Conservation (phyloP, 2,888 invertebrate species). For the Parnassius mnemosyne region DNA sequence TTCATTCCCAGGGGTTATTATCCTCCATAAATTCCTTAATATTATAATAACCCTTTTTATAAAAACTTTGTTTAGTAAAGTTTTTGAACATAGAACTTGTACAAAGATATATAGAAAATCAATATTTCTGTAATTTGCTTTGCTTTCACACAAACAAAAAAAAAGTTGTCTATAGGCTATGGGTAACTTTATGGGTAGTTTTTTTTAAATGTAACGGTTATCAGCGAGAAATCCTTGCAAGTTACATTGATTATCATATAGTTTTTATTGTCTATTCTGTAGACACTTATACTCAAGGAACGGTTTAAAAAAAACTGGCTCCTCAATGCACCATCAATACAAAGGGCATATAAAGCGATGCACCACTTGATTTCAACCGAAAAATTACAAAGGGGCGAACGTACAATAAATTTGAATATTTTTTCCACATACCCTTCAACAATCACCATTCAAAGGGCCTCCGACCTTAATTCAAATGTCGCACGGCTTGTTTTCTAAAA, state of each 20-base stretch:
- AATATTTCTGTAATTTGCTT: too few relatives aligned
- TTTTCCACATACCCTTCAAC: conserved; percentile 10
- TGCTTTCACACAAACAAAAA: too few relatives aligned
- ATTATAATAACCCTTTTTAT: too few relatives aligned
- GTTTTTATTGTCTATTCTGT: neutral
- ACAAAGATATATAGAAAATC: too few relatives aligned
- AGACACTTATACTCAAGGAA: neutral
- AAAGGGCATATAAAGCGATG: conserved; percentile 29
- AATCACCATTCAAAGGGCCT: neutral
- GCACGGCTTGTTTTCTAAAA: conserved; percentile 5
- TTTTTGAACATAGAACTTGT: too few relatives aligned
- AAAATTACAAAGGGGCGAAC: conserved; percentile 27
- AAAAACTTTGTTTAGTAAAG: too few relatives aligned
- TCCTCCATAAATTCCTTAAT: too few relatives aligned
- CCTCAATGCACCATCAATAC: conserved; percentile 12
- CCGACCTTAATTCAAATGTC: neutral
- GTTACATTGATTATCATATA: neutral
- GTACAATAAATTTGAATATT: conserved; percentile 23
- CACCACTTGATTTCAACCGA: conserved; percentile 33
- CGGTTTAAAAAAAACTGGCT: conserved; percentile 20
- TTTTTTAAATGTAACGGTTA: neutral
- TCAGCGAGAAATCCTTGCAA: neutral
- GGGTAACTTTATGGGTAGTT: too few relatives aligned
- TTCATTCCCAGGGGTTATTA: too few relatives aligned
- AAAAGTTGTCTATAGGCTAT: too few relatives aligned